Evolutionary conservation across 2,888 invertebrate species (phyloP), one percentile per base, ranked within the genome.

Genomic region (Aphodius granarius): DNA sequence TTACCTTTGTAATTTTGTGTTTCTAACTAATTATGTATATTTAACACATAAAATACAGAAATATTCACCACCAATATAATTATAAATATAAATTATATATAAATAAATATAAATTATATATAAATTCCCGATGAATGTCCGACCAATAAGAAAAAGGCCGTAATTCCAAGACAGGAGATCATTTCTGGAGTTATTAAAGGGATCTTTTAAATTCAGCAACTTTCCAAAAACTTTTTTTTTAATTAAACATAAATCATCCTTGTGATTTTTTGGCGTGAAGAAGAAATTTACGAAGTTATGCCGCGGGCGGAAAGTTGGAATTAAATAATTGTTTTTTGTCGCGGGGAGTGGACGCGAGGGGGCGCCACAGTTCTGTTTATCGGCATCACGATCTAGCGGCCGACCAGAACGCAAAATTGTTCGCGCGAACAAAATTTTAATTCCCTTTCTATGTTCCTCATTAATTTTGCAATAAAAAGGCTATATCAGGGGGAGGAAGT

Each of bases 281-380:
- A 78, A 75, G 79, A 76, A 80, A 79, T 80, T 79, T 79, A 78
- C 74, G 74, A 77, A 80, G 78, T 78, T 78, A 78, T 77, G 76
- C 78, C 75, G 72, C 78, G 78, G 78, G 73, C 76, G 77, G 71
- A 77, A 79, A 78, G 74, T 77, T 76, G 75, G 78, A 79, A 80
- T 80, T 79, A 79, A 80, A 80, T 79, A 80, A 80, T 80, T 80
- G 78, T 79, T 75, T 77, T 80, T 78, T 80, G 78, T 78, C 78
- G 66, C 77, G 22, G 22, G 68, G 43, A 13, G 13, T 13, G 13
- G 43, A 43, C 43, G 43, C 43, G 43, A 43, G 43, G 43, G 43
- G 43, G 43, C 13, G 13, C 13, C 43, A 43, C 43, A 9, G 43
- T 43, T 43, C 43, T 43, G 43, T 43, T 43, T 43, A 43, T 43